Base-by-base conservation (phyloP, 2,888 invertebrate genomes). In the Orthosia cruda region DNA sequence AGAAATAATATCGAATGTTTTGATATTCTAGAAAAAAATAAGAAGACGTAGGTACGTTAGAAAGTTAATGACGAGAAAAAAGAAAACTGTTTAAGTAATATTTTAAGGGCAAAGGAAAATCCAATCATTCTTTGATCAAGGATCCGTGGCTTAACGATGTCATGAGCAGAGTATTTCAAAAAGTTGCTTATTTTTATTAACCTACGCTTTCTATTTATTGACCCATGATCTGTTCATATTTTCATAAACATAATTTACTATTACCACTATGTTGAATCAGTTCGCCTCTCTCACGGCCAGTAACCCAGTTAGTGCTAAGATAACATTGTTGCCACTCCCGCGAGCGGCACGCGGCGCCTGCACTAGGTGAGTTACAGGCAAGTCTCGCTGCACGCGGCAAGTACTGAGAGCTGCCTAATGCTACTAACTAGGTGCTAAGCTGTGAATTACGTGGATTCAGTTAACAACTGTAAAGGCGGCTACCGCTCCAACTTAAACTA, bases 391-490 rank as follows among this genome's bases (percentile, higher is more conserved):
- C 18, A 15, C 54, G 20, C 13, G 47, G 40, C 47, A 52, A 40
- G 40, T 45, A 20, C 47, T 23, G 20, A 16, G 54, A 26, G 58
- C 74, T 64, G 18, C 3, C 23, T 62, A 20, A 47, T 40, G 45
- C 50, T 65, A 67, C 40, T 55, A 81, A 63, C 65, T 54, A 54
- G 20, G 57, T 66, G 57, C 16, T 62, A 49, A 74, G n/a, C 40
- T 61, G 50, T 40, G 49, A 61, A 81, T 45, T 45, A 54, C 23
- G 49, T 62, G 75, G 64, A 64, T 58, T 63, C 50, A 32, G 47
- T 54, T 23, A 61, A 26, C 49, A 50, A 32, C 4, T 49, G 68
- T 23, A 45, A 20, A 18, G 20, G 32, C 49, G 13, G 11, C 20
- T 32, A 18, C 49, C 9, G 32, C 18, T 11, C 9, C 16, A 40